Base-by-base conservation (phyloP, 2,888 invertebrate species). In the Drosophila cracens region DNA sequence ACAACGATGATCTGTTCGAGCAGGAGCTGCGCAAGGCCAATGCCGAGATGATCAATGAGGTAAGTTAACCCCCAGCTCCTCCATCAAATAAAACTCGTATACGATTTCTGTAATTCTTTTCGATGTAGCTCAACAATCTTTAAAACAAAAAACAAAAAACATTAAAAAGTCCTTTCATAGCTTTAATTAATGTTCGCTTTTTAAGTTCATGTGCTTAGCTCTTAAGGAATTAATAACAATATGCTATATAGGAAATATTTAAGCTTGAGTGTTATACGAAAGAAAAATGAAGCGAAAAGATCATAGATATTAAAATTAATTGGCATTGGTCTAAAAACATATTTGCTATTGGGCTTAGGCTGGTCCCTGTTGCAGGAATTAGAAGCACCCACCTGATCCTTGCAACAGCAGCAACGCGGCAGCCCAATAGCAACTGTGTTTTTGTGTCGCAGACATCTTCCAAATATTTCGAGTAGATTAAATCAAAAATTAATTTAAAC, bases 21-120 rank as follows among this genome's bases (percentile, higher is more conserved):
- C 88, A 92, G 61, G 92, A 93, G 71, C 81, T 93, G 63, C 87
- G 87, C 71, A 84, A 82, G 83, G 93, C 93, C 49, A 92, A 93
- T 74, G 91, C 92, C 67, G 91, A 93, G 81, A 89, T 93, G 90
- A 87, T 93, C 80, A 87, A 92, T 85, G 92, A 93, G 89, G 93
- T 93, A 76, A 91, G 90, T 81, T 80, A 16, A 16, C 2, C 7
- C 8, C 21, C 16, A 16, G 21, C 11, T 43, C 43, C 2, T 36
- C 16, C 11, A 4, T 29, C 1, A 13, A 54, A 6, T 6, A 10
- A n/a, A 7, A 11, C 53, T 3, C 27, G 11, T 21, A 21, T n/a
- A 54, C 48, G 13, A 10, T 33, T n/a, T 31, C 0, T 13, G 2
- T 29, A 34, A 31, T 64, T 67, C 51, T 70, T 56, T 58, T 67